Evolutionary conservation across 2,113 vertebrate species (phyloP).

Genomic region (Nycticebus coucang): DNA sequence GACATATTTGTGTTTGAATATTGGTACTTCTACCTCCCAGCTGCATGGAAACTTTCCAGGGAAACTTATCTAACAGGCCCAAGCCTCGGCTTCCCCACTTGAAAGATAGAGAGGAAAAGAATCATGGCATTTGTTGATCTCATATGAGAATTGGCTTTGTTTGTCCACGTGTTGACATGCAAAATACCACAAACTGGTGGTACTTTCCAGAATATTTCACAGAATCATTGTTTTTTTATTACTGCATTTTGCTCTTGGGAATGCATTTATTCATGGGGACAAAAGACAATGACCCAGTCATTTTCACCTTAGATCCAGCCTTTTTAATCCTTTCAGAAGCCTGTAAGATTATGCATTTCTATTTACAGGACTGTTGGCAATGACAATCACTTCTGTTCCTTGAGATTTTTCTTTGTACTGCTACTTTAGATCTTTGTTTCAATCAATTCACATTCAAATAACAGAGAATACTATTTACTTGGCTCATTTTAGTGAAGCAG

Average conservation of each 20-base stretch:
- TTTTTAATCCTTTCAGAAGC: constrained; percentile 1
- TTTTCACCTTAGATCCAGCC: background rate
- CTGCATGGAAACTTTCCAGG: background rate
- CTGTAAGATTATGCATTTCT: background rate
- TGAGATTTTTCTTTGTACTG: background rate
- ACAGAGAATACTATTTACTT: background rate
- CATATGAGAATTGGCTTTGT: background rate
- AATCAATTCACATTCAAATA: background rate
- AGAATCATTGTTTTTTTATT: background rate
- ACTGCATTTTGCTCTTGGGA: background rate
- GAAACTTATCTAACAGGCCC: background rate
- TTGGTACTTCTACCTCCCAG: background rate
- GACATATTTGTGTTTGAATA: background rate
- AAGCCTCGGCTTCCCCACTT: background rate
- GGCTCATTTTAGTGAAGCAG: background rate
- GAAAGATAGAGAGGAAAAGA: constrained; percentile 33
- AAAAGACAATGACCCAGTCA: background rate
- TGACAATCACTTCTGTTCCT: background rate
- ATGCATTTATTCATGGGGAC: background rate
- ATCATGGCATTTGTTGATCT: too few species aligned
- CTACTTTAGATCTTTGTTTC: constrained; percentile 22
- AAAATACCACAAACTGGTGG: background rate
- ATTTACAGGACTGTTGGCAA: background rate
- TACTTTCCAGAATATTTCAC: background rate
- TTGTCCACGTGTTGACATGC: background rate